Percentiles rank a stretch among this genome's conserved stretches.
phyloP scores from a whole-genome alignment of 2,113 vertebrate species.

The Aptenodytes patagonicus region DNA sequence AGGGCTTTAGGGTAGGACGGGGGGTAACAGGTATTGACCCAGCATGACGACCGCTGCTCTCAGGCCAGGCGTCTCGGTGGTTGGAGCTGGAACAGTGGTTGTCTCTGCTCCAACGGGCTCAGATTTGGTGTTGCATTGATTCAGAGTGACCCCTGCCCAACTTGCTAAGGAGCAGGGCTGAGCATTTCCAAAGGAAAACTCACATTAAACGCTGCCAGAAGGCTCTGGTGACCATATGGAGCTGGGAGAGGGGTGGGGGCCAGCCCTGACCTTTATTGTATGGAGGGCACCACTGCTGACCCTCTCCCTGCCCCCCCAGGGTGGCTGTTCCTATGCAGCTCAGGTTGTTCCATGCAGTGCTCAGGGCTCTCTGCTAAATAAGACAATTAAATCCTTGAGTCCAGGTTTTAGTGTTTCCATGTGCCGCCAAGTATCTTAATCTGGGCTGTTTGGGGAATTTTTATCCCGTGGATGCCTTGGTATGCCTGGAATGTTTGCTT shows the following conservation, averaged over 20 bases:
- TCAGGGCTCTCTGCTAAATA: not conserved
- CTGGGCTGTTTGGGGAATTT: constrained; percentile 52
- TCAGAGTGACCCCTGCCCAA: not conserved
- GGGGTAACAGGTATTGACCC: fast-evolving
- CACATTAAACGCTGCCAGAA: not conserved
- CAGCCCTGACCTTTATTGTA: constrained; percentile 13
- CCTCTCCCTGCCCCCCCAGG: not conserved
- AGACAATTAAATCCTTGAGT: constrained; percentile 27
- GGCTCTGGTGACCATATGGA: constrained; percentile 11
- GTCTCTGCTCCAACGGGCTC: fast-evolving
- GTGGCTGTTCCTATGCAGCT: not conserved
- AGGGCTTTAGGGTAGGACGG: not conserved
- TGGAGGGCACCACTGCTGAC: not conserved
- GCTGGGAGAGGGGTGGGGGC: not conserved
- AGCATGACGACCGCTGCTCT: fast-evolving
- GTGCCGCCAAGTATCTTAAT: constrained; percentile 57
- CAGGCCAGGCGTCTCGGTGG: fast-evolving
- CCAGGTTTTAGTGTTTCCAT: constrained; percentile 51
- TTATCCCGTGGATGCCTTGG: constrained; percentile 50
- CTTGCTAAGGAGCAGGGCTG: not conserved
- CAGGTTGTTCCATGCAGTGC: not conserved
- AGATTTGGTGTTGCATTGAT: fast-evolving
- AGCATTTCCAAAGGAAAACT: not conserved
- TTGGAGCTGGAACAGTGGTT: not conserved
- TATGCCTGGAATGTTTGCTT: constrained; percentile 70